These are phyloP conservation scores for Scortum barcoo DNA, from an alignment of 2,113 vertebrate genomes.

Conservation along the genomic window DNA sequence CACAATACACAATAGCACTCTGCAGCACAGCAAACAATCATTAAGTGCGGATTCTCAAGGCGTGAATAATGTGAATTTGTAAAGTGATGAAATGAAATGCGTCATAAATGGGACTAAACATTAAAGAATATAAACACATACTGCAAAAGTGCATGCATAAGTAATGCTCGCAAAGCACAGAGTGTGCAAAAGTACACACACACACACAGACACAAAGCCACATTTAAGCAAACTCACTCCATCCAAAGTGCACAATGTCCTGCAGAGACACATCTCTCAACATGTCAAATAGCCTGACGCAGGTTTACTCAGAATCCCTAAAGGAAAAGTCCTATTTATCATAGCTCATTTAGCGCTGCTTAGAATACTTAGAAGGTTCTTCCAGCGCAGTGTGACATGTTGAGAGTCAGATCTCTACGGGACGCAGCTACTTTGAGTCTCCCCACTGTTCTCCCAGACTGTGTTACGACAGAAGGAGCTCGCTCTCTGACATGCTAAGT, in stretches of 20 bases:
- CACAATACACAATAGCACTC: conserved; percentile 40
- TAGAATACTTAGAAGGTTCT: conserved; percentile 22
- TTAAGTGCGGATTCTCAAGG: conserved; percentile 51
- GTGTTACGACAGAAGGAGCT: conserved; percentile 22
- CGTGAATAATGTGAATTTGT: conserved; percentile 62
- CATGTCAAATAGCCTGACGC: conserved; percentile 15
- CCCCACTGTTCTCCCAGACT: conserved; percentile 41
- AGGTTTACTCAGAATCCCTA: conserved; percentile 1
- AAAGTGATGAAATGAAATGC: conserved; percentile 52
- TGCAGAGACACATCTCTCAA: conserved; percentile 34
- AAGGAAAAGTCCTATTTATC: conserved; percentile 15
- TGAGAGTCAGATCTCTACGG: conserved; percentile 38
- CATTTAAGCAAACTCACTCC: conserved; percentile 4
- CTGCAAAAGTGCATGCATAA: conserved; percentile 36
- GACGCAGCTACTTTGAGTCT: conserved; percentile 18
- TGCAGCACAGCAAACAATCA: conserved; percentile 54
- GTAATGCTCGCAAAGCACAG: conserved; percentile 31
- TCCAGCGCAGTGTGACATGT: conserved; percentile 38
- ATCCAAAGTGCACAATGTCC: neutral
- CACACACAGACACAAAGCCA: neutral
- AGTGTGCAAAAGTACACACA: conserved; percentile 4
- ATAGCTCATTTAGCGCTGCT: conserved; percentile 33
- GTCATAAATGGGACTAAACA: conserved; percentile 51
- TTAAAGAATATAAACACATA: conserved; percentile 30
- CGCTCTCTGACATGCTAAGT: conserved; percentile 37